Evolutionary conservation across 2,797 vertebrate genomes (phyloP).

Genomic region (Eospalax fontanierii): DNA sequence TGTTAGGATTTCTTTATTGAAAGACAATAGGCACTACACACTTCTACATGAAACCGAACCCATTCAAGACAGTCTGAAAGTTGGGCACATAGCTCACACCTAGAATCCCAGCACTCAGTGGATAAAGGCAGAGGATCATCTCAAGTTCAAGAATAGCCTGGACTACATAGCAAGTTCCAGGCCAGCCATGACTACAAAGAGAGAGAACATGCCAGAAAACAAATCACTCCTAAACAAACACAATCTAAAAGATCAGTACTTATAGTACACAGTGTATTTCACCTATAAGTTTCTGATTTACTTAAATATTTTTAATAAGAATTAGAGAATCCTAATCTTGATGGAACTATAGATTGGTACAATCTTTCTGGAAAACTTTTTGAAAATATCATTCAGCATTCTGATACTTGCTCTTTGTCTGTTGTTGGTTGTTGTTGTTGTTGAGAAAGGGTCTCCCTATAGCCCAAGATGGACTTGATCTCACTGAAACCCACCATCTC

Average conservation of each 20-base stretch:
- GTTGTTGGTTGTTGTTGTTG: too few species aligned
- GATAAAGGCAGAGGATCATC: not conserved
- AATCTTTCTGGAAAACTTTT: not conserved
- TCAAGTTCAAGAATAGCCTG: not conserved
- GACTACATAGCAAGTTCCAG: not conserved
- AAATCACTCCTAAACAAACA: not conserved
- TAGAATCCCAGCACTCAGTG: not conserved
- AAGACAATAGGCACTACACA: not conserved
- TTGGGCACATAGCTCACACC: not conserved
- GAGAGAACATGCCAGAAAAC: not conserved
- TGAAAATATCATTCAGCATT: constrained; percentile 23
- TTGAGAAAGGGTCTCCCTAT: too few species aligned
- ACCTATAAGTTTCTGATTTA: not conserved
- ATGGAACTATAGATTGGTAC: not conserved
- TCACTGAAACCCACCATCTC: too few species aligned
- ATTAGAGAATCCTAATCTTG: not conserved
- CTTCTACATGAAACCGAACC: not conserved
- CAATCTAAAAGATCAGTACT: not conserved
- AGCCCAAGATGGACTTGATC: too few species aligned
- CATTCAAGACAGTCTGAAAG: not conserved
- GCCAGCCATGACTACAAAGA: not conserved
- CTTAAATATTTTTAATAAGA: constrained; percentile 8
- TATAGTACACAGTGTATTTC: not conserved
- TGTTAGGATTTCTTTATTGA: not conserved
- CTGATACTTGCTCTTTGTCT: not conserved